phyloP scores from a whole-genome alignment of 2,113 vertebrate genomes.

The Rhea pennata region DNA sequence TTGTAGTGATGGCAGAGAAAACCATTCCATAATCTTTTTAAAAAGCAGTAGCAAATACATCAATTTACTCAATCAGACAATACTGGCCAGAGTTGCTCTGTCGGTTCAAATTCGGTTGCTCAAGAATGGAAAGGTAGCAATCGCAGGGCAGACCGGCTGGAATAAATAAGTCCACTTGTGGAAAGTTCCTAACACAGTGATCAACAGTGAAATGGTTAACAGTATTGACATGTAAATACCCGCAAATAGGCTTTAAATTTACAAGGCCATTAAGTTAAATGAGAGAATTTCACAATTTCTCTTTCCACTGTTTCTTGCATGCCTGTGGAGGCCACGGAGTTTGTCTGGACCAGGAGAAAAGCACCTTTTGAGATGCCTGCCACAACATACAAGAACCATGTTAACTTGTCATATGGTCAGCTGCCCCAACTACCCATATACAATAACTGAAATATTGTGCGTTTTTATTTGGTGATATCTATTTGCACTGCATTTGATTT shows the following conservation, averaged over 20 bases:
- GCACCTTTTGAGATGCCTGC: neutral
- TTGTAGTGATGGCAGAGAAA: conserved; percentile 37
- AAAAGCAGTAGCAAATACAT: conserved; percentile 31
- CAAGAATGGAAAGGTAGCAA: neutral
- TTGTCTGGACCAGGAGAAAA: neutral
- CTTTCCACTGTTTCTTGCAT: neutral
- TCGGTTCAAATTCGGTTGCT: neutral
- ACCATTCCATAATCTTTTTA: conserved; percentile 48
- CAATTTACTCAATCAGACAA: conserved; percentile 15
- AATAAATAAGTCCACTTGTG: neutral
- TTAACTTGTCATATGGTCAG: neutral
- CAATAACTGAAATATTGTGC: neutral
- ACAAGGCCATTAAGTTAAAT: neutral
- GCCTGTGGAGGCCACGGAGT: neutral
- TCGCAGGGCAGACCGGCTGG: neutral
- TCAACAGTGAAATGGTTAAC: neutral
- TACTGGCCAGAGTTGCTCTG: neutral
- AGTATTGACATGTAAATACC: neutral
- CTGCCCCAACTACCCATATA: neutral
- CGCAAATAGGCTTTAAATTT: neutral
- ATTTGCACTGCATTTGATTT: neutral
- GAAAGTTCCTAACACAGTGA: neutral
- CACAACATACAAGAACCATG: fast-evolving
- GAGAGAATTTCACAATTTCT: neutral
- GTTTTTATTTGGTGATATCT: neutral